Percentiles rank a stretch among this genome's conserved stretches.
Evolutionary conservation across 2,113 vertebrate species (phyloP).

Genomic region (Mormyrus iriodes): DNA sequence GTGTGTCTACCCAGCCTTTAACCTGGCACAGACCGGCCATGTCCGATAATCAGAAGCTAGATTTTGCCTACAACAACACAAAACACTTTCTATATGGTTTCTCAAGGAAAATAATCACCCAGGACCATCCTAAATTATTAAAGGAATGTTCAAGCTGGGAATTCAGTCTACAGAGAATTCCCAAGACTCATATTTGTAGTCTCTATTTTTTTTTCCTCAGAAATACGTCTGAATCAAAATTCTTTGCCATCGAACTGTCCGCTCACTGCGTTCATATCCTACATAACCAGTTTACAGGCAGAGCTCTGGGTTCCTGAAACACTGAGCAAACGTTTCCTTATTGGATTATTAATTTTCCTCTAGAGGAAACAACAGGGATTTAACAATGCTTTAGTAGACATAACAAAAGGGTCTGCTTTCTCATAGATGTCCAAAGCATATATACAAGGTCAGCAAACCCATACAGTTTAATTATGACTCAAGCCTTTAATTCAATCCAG

Average conservation of each 20-base stretch:
- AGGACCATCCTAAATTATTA: not conserved
- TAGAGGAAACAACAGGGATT: not conserved
- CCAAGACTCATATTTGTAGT: not conserved
- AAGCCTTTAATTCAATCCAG: not conserved
- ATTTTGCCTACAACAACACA: not conserved
- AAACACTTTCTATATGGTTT: not conserved
- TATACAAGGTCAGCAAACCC: not conserved
- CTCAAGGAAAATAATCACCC: not conserved
- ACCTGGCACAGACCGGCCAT: not conserved
- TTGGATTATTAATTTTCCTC: not conserved
- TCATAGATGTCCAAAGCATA: not conserved
- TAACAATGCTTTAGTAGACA: not conserved
- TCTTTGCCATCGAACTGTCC: not conserved
- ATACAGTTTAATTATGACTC: not conserved
- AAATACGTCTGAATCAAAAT: not conserved
- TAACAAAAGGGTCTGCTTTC: not conserved
- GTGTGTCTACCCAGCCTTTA: not conserved
- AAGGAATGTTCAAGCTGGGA: too few species aligned
- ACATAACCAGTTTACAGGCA: not conserved
- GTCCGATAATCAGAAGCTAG: not conserved
- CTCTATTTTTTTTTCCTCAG: not conserved
- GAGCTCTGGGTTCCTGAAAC: not conserved
- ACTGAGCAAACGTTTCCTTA: not conserved
- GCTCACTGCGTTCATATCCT: not conserved
- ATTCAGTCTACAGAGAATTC: not conserved